Evolutionary conservation across 2,888 invertebrate genomes (phyloP).

Genomic region (Eupithecia tripunctaria): DNA sequence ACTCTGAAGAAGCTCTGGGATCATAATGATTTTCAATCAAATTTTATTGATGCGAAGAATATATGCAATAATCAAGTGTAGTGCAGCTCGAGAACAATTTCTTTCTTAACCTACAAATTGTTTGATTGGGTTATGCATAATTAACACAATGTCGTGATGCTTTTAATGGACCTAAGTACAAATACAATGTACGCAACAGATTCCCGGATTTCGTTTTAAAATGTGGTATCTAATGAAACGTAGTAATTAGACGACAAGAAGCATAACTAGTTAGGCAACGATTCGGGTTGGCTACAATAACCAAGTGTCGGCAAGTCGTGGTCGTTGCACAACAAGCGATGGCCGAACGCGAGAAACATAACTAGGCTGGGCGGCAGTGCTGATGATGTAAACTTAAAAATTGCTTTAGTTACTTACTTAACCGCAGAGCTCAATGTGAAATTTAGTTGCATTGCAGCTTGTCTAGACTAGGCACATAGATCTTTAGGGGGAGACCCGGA

Average conservation of each 20-base stretch:
- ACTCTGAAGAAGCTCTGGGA: neutral
- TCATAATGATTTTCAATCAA: neutral
- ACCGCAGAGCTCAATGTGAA: constrained; percentile 76
- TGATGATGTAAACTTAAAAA: constrained; percentile 84
- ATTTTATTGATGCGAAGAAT: neutral
- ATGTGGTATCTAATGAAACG: constrained; percentile 65
- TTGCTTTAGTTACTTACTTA: constrained; percentile 83
- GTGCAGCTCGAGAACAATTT: neutral
- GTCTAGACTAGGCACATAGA: constrained; percentile 55
- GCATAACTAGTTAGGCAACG: constrained; percentile 78
- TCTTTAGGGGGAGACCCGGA: constrained; percentile 72
- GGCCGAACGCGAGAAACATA: constrained; percentile 83
- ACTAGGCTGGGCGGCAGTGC: constrained; percentile 80
- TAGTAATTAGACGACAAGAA: constrained; percentile 79
- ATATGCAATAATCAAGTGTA: neutral
- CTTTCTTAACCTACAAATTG: neutral
- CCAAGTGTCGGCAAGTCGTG: constrained; percentile 79
- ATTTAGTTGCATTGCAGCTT: constrained; percentile 67
- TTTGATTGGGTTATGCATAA: neutral
- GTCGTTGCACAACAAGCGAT: constrained; percentile 79
- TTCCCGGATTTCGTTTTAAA: neutral
- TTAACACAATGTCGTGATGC: neutral
- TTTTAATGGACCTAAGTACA: neutral
- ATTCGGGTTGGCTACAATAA: constrained; percentile 77
- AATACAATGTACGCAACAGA: neutral